Conservation (phyloP, 2,797 vertebrate genomes). For the Valencia hispanica region DNA sequence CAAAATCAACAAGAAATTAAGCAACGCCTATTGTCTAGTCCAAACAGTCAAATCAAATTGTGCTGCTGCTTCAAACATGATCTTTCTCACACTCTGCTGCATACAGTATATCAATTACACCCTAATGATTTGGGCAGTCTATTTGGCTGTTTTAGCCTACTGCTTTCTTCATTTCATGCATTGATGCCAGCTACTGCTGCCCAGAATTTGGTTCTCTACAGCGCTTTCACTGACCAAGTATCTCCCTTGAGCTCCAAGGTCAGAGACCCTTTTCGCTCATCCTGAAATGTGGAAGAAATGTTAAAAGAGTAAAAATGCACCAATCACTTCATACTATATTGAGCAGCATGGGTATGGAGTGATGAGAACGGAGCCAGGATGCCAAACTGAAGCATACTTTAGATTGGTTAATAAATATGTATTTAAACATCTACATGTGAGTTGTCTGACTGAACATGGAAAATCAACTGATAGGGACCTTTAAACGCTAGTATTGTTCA, state of each 20-base stretch:
- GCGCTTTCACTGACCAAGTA: too few species aligned
- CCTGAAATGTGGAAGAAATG: background rate
- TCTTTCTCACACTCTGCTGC: background rate
- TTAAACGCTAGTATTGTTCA: too few species aligned
- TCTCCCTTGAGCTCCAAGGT: background rate
- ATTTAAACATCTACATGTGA: background rate
- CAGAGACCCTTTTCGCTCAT: background rate
- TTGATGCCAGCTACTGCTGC: background rate
- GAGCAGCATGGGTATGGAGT: background rate
- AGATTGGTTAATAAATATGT: background rate
- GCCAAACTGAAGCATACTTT: background rate
- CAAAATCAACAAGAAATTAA: background rate
- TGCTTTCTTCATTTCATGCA: slow-evolving; percentile 1
- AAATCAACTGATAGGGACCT: too few species aligned
- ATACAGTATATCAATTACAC: background rate
- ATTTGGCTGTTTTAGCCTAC: background rate
- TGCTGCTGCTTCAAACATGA: background rate
- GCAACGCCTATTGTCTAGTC: background rate
- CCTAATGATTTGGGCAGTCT: background rate
- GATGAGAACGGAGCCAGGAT: background rate
- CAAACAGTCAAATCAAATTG: background rate
- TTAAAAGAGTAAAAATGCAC: background rate
- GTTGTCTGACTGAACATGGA: background rate
- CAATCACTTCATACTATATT: background rate
- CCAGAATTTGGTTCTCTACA: background rate